Base-by-base conservation (phyloP, 2,888 invertebrate species). In the Diabrotica balteata region DNA sequence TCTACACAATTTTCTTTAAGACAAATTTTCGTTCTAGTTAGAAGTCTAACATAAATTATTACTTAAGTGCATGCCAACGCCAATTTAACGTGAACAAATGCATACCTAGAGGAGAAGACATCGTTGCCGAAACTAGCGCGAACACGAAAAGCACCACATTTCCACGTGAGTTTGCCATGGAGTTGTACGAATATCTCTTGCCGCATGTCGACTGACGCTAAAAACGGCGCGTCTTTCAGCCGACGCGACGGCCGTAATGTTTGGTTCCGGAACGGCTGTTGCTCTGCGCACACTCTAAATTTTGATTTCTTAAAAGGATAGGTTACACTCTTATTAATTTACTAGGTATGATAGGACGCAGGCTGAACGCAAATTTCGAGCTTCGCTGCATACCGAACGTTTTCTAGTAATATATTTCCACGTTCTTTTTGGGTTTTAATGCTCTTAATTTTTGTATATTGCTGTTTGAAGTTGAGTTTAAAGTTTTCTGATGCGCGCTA, bases 121-220 rank as follows among this genome's bases (percentile, higher is more conserved):
- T 51, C 52, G 59, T 11, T 22, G 53, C 59, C 52, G 53, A 57
- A 11, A 50, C 45, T 59, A 68, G 62, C 72, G 73, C 73, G 60
- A 72, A 60, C 66, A 73, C 73, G 59, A 64, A 59, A 64, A 74
- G 68, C 69, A 72, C 59, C 70, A 76, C 74, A 73, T 73, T 72
- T 73, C 68, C 68, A 71, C 74, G 75, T 76, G 72, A 67, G 55
- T 69, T 54, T 67, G 73, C 76, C 76, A 76, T 76, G 73, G 70
- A 68, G 75, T 62, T 74, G 72, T 70, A 69, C 68, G 66, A 72
- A 67, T 72, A 60, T 72, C 70, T 72, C 77, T 68, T 77, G 78
- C 79, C 74, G 77, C 79, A 79, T 79, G 78, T 78, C 79, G 78
- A 79, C 79, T 79, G 77, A 77, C 73, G 76, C 72, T 69, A 66